These are phyloP conservation scores for Caenorhabditis drosophilae DNA, from an alignment of 2,888 invertebrate species.

Conservation along the genomic window DNA sequence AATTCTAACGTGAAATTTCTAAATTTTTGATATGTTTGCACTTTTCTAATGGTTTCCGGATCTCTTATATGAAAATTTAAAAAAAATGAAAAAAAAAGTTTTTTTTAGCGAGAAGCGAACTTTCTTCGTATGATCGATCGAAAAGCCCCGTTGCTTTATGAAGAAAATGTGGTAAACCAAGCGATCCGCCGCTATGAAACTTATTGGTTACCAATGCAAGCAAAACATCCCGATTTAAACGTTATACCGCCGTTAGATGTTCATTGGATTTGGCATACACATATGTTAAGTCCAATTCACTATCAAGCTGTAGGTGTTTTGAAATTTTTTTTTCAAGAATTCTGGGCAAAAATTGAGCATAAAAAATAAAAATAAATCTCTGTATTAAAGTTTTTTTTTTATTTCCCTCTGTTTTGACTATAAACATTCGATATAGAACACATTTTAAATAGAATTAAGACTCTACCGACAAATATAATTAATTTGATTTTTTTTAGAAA, in stretches of 20 bases:
- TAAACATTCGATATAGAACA: too few relatives aligned
- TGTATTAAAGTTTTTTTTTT: too few relatives aligned
- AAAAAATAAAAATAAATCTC: too few relatives aligned
- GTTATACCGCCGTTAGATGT: slow-evolving; percentile 72
- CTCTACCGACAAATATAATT: too few relatives aligned
- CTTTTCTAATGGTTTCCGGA: too few relatives aligned
- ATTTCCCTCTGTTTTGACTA: too few relatives aligned
- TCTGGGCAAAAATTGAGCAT: slow-evolving; percentile 1
- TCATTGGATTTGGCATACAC: slow-evolving; percentile 73
- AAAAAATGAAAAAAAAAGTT: neutral
- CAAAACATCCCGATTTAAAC: slow-evolving; percentile 56
- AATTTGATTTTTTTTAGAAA: too few relatives aligned
- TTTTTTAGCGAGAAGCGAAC: slow-evolving; percentile 67
- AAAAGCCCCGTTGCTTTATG: slow-evolving; percentile 67
- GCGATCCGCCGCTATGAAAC: slow-evolving; percentile 72
- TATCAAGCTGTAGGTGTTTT: slow-evolving; percentile 52
- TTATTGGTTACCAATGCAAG: slow-evolving; percentile 72
- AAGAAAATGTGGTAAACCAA: slow-evolving; percentile 69
- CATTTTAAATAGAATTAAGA: too few relatives aligned
- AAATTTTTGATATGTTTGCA: too few relatives aligned
- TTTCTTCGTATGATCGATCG: slow-evolving; percentile 69
- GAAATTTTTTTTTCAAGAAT: neutral
- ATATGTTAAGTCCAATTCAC: slow-evolving; percentile 63
- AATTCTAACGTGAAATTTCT: too few relatives aligned
- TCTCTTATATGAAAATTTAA: too few relatives aligned